Percentiles rank a stretch among this genome's conserved stretches.
These are phyloP conservation scores for Drosophila parthenogenetica DNA, from an alignment of 2,888 invertebrate species.

Conservation along the genomic window DNA sequence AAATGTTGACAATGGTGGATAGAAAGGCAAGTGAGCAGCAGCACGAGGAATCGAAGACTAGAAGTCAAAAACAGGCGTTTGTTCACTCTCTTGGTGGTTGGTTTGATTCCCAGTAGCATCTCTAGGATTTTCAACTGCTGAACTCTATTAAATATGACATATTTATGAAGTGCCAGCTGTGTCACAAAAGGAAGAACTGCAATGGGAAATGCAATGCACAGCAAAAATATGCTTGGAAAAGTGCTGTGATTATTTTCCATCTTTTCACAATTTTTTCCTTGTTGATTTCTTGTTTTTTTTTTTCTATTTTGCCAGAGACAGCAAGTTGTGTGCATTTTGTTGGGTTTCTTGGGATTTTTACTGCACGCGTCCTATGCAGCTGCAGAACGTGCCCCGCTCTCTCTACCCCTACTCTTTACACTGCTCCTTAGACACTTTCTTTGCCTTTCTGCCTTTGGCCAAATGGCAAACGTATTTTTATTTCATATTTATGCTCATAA, in stretches of 20 bases:
- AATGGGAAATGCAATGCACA: constrained; percentile 35
- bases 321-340: constrained; percentile 19
- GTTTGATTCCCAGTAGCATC: constrained; percentile 47
- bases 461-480: constrained; percentile 71
- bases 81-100: not conserved
- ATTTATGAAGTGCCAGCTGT: constrained; percentile 81
- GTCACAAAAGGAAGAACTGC: constrained; percentile 56
- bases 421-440: not conserved
- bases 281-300: not conserved
- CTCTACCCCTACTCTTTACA: not conserved
- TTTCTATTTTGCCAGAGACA: not conserved
- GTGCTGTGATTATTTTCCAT: constrained; percentile 55
- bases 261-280: constrained; percentile 6
- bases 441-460: constrained; percentile 4
- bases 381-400: constrained; percentile 39
- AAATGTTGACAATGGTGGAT: constrained; percentile 57
- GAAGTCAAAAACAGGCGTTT: constrained; percentile 55
- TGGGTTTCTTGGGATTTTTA: constrained; percentile 47
- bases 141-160: constrained; percentile 83
- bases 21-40: constrained; percentile 63
- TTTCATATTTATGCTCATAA: constrained; percentile 72
- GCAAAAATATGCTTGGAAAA: constrained; percentile 50
- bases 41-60: constrained; percentile 21
- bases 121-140: constrained; percentile 47
- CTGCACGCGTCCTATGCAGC: constrained; percentile 50